phyloP scores from a whole-genome alignment of 2,888 invertebrate species.

The Patella ulyssiponensis region DNA sequence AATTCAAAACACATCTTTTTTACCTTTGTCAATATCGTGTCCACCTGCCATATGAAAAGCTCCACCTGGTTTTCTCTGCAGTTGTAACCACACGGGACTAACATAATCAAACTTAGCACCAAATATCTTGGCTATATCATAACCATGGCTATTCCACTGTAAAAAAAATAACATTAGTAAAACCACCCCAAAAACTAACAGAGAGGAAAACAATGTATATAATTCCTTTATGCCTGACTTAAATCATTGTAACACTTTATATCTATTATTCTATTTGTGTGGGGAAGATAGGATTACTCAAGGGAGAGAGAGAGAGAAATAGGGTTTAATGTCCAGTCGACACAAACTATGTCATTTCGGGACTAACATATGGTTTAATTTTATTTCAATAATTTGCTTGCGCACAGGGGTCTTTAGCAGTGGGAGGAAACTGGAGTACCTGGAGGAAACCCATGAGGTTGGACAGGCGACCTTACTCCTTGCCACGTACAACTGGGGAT shows the following conservation, averaged over 20 bases:
- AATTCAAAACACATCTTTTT: not conserved
- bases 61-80: slow-evolving; percentile 77
- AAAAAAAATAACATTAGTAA: slow-evolving; percentile 60
- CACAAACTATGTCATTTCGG: too few species aligned
- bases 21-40: slow-evolving; percentile 87
- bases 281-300: not conserved
- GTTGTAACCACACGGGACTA: slow-evolving; percentile 95
- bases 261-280: not conserved
- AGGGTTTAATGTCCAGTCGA: too few species aligned
- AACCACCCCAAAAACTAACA: too few species aligned
- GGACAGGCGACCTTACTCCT: too few species aligned
- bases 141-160: slow-evolving; percentile 96
- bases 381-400: too few species aligned
- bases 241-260: too few species aligned
- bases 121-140: slow-evolving; percentile 91
- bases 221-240: not conserved
- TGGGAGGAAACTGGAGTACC: too few species aligned
- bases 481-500: too few species aligned
- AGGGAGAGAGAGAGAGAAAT: too few species aligned
- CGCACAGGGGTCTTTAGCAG: too few species aligned
- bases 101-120: slow-evolving; percentile 88
- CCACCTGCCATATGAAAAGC: slow-evolving; percentile 71
- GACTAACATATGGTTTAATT: too few species aligned
- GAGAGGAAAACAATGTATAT: slow-evolving; percentile 2
- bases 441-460: too few species aligned